These are phyloP conservation scores for Corydoras maculifer DNA, from an alignment of 2,113 vertebrate genomes.

Conservation along the genomic window DNA sequence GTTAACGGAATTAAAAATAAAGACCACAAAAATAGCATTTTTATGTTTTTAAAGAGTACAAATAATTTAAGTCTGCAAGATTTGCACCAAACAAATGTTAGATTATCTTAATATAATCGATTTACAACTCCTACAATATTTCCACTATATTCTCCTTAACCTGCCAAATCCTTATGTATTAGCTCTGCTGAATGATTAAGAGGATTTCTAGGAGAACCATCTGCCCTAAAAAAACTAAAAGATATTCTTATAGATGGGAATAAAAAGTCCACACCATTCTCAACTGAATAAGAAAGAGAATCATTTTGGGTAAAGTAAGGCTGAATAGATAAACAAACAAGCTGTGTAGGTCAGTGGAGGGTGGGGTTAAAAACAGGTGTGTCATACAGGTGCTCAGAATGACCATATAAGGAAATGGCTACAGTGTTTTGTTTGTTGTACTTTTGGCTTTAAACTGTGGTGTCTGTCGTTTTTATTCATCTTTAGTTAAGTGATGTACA, in stretches of 20 bases:
- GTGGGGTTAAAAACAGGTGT: constrained; percentile 1
- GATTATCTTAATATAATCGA: too few species aligned
- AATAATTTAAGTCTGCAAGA: too few species aligned
- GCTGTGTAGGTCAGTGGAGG: neutral
- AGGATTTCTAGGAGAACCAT: neutral
- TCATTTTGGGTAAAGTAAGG: neutral
- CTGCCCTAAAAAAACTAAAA: neutral
- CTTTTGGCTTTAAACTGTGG: neutral
- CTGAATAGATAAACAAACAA: constrained; percentile 2
- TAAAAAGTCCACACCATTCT: neutral
- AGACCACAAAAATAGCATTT: too few species aligned
- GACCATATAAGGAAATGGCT: constrained; percentile 14
- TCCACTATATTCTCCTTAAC: too few species aligned
- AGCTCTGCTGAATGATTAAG: neutral
- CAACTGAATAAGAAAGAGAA: neutral
- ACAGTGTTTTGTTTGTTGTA: neutral
- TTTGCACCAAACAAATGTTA: too few species aligned
- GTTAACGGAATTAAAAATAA: too few species aligned
- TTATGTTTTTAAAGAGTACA: too few species aligned
- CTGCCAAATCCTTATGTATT: neutral
- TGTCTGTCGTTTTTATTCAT: too few species aligned
- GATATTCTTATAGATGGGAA: neutral
- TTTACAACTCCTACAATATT: too few species aligned
- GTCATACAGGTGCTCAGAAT: constrained; percentile 9
- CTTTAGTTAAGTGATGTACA: too few species aligned